phyloP scores from a whole-genome alignment of 2,888 invertebrate species.

The Sminthurides aquaticus region DNA sequence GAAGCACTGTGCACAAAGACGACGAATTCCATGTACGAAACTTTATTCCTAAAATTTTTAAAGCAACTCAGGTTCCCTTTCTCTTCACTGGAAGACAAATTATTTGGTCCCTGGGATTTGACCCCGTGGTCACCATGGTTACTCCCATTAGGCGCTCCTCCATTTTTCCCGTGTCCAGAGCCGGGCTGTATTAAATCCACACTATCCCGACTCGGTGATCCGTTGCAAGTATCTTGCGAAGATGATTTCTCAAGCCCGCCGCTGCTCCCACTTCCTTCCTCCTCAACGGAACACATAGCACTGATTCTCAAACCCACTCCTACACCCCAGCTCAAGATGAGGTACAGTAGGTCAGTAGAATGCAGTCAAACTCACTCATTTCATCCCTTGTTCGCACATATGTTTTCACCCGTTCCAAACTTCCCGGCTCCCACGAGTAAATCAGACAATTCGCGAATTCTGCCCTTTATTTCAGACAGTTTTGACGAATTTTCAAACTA shows the following conservation, averaged over 20 bases:
- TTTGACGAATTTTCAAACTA: too few relatives aligned
- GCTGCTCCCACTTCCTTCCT: not conserved
- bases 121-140: not conserved
- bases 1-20: slow-evolving; percentile 18
- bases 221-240: not conserved
- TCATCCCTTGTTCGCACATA: too few relatives aligned
- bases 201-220: not conserved
- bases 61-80: slow-evolving; percentile 1
- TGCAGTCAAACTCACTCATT: too few relatives aligned
- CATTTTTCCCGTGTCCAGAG: not conserved
- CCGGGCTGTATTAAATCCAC: not conserved
- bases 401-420: too few relatives aligned
- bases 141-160: not conserved
- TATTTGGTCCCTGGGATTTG: not conserved
- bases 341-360: too few relatives aligned
- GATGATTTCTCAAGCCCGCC: not conserved
- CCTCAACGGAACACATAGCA: not conserved
- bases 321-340: too few relatives aligned
- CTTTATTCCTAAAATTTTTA: slow-evolving; percentile 9
- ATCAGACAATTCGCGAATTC: too few relatives aligned
- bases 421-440: too few relatives aligned
- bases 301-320: too few relatives aligned
- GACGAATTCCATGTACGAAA: slow-evolving; percentile 11
- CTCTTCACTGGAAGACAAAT: not conserved
- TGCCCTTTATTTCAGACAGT: too few relatives aligned